Evolutionary conservation across 2,888 invertebrate species (phyloP), one percentile per base, ranked within the genome.

Genomic region (Physocephala rufipes): DNA sequence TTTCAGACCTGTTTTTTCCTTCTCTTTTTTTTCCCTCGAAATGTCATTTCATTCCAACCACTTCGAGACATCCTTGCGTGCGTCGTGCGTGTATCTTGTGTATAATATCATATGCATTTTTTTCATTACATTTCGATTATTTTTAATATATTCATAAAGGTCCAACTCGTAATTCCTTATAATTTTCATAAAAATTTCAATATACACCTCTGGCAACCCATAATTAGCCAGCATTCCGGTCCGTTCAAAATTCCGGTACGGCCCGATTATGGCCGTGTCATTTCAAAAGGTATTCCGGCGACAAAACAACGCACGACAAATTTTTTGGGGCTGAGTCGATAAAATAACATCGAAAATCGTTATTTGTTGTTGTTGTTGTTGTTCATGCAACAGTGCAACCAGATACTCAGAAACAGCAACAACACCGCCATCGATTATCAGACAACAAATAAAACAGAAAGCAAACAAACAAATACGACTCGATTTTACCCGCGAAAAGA

Each of bases 141-240:
- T 68, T 68, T 61, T 68, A 68, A 68, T 68, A 28, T 61, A 68
- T 68, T 49, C 51, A 36, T 62, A 21, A n/a, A n/a, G n/a, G 24
- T 24, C n/a, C 67, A 51, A 16, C 68, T 36, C 62, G 68, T 62
- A 68, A 62, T 68, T 62, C 61, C 49, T 68, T 62, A 62, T 68
- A 68, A 68, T 68, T 68, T 62, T 62, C 13, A 68, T 30, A 61
- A 62, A 68, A 66, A 62, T 61, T 68, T 68, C 62, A 68, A 47
- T 62, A 68, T 36, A 58, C 51, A 68, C 51, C 30, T 68, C 51
- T 16, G 13, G 24, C 62, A 68, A 68, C 68, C 62, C 62, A 43
- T 68, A 26, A 68, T 68, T 68, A 68, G 24, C 12, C 36, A 36
- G 36, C 36, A 36, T 36, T 36, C 36, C 36, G 36, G 19, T 28